Evolutionary conservation across 2,113 vertebrate species (phyloP).

Genomic region (Pipra filicauda): DNA sequence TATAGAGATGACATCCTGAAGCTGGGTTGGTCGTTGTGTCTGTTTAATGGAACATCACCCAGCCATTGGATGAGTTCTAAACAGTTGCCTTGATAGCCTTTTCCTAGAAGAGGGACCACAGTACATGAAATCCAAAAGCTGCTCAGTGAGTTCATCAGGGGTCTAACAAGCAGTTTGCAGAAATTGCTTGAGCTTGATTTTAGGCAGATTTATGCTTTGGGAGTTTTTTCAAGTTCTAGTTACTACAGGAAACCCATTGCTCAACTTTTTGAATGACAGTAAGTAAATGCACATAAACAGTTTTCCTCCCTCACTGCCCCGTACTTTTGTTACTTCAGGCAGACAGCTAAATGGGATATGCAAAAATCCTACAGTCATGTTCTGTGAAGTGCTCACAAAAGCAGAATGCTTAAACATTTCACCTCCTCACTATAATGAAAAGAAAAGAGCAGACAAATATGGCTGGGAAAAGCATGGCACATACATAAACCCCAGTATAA

Average conservation of each 20-base stretch:
- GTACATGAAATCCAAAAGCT: background rate
- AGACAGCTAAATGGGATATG: background rate
- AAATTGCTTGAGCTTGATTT: background rate
- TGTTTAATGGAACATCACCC: background rate
- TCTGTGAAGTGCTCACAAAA: constrained; percentile 11
- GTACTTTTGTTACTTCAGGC: background rate
- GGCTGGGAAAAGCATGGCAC: background rate
- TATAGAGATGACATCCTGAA: background rate
- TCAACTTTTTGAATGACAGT: background rate
- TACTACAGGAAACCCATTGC: background rate
- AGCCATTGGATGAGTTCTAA: background rate
- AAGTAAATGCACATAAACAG: background rate
- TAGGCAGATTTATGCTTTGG: background rate
- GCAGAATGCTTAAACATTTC: background rate
- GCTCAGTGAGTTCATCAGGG: background rate
- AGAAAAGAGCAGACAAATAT: constrained; percentile 5
- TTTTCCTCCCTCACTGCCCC: background rate
- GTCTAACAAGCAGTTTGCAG: background rate
- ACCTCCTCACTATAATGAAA: background rate
- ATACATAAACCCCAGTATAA: background rate
- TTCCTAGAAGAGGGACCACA: background rate
- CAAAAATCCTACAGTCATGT: background rate
- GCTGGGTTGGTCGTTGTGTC: background rate
- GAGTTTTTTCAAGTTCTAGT: background rate
- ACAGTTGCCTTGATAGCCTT: background rate